phyloP scores from a whole-genome alignment of 2,888 invertebrate genomes.

The Eugnorisma glareosa region DNA sequence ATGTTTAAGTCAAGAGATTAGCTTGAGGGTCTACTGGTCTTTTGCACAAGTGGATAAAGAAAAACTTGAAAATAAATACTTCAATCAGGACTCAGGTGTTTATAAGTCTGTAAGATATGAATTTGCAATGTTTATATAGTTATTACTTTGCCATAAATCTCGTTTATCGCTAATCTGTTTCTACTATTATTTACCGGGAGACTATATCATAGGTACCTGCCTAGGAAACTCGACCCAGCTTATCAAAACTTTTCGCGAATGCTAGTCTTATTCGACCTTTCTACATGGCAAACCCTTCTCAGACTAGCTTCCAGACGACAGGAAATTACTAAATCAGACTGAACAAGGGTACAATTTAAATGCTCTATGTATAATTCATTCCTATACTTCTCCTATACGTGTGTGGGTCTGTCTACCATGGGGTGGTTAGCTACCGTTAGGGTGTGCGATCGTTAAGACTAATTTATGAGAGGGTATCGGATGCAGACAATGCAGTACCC shows the following conservation, averaged over 20 bases:
- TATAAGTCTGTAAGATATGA: background rate
- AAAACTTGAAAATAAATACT: background rate
- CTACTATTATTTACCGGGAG: background rate
- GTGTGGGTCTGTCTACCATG: constrained; percentile 17
- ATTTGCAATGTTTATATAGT: background rate
- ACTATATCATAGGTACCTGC: background rate
- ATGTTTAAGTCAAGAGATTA: background rate
- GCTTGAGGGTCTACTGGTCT: background rate
- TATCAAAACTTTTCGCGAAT: background rate
- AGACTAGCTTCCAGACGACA: background rate
- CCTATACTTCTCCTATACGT: background rate
- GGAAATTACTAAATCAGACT: background rate
- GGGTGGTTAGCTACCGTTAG: constrained; percentile 34
- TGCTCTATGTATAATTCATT: background rate
- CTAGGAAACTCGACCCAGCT: background rate
- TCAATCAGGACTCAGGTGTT: background rate
- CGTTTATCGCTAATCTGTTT: background rate
- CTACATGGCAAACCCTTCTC: background rate
- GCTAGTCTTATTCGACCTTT: background rate
- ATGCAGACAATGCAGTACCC: constrained; percentile 24
- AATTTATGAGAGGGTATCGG: constrained; percentile 31
- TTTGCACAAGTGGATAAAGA: background rate
- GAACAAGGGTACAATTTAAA: background rate
- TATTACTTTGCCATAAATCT: too few species aligned
- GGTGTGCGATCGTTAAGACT: constrained; percentile 34